Conservation (phyloP, 2,888 invertebrate genomes). For the Plagiodera versicolora region DNA sequence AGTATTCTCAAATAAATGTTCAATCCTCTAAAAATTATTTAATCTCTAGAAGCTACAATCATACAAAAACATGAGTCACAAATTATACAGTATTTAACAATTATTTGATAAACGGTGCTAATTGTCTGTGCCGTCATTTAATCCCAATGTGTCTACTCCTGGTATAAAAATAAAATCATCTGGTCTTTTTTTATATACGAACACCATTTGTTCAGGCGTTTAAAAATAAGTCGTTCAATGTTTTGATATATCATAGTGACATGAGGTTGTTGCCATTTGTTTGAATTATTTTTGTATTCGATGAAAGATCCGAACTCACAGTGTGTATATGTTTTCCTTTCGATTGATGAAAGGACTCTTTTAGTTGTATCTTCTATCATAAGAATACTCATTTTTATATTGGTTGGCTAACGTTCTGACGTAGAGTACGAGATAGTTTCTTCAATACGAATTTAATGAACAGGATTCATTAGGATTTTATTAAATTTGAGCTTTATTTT, state of each 20-base stretch:
- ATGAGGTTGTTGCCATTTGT: slow-evolving; percentile 1
- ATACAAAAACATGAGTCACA: too few relatives aligned
- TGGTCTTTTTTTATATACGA: background rate
- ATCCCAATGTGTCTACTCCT: background rate
- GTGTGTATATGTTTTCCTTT: background rate
- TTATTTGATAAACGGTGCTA: background rate
- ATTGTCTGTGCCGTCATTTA: background rate
- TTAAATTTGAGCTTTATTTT: too few relatives aligned
- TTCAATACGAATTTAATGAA: too few relatives aligned
- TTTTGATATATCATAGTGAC: background rate
- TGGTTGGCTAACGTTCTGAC: too few relatives aligned
- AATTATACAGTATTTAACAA: background rate
- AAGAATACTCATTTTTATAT: too few relatives aligned
- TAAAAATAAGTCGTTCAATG: background rate
- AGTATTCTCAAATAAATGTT: too few relatives aligned
- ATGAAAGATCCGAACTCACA: background rate
- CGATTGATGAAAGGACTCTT: background rate
- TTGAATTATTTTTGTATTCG: background rate
- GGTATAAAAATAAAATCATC: background rate
- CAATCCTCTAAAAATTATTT: too few relatives aligned
- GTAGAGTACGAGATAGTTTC: too few relatives aligned
- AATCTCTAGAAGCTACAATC: too few relatives aligned
- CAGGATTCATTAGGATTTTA: too few relatives aligned
- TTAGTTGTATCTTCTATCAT: too few relatives aligned
- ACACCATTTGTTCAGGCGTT: background rate